Evolutionary conservation across 2,113 vertebrate species (phyloP).

Genomic region (Edolisoma coerulescens): DNA sequence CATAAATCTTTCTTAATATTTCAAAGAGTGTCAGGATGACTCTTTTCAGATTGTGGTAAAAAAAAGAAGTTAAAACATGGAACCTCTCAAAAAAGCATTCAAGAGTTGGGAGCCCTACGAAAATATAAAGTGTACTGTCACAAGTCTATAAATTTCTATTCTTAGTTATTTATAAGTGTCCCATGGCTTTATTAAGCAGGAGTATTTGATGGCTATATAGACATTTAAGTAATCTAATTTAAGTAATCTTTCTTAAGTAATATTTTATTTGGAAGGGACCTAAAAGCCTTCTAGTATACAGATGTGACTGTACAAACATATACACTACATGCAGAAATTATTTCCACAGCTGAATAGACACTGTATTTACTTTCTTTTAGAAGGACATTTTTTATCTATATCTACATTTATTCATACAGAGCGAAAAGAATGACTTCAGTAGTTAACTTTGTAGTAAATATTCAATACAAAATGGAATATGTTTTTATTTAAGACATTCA

Average conservation of each 20-base stretch:
- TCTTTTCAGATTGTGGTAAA: not conserved
- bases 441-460: not conserved
- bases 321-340: not conserved
- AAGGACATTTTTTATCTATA: not conserved
- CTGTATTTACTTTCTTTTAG: not conserved
- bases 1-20: not conserved
- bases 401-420: not conserved
- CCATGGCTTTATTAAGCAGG: not conserved
- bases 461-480: not conserved
- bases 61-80: not conserved
- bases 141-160: not conserved
- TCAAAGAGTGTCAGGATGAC: not conserved
- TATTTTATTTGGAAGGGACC: too few relatives aligned
- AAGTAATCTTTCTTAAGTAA: too few relatives aligned
- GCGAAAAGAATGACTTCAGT: not conserved
- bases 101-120: not conserved
- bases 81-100: not conserved
- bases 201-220: not conserved
- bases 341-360: not conserved
- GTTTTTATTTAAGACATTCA: not conserved
- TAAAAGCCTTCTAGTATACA: not conserved
- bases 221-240: not conserved
- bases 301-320: not conserved
- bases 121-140: not conserved
- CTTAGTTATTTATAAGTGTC: not conserved